Percentiles rank a stretch among this genome's conserved stretches.
Conservation (phyloP, 2,888 invertebrate species). For the Mycalesis mineus region DNA sequence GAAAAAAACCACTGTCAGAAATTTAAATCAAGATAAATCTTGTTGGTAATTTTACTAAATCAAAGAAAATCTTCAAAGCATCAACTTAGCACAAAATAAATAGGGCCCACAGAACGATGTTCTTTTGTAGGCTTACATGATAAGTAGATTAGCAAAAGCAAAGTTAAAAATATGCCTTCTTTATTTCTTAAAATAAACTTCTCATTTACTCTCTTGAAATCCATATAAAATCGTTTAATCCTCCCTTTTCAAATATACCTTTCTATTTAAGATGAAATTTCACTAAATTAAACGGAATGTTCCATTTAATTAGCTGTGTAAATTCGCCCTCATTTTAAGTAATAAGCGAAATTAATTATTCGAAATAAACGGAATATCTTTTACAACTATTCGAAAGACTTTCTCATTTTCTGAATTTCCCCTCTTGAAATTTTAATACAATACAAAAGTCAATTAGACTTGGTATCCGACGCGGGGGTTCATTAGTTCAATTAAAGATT, state of each 20-base stretch:
- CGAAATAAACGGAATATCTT: slow-evolving; percentile 12
- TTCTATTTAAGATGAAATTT: background rate
- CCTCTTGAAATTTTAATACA: slow-evolving; percentile 12
- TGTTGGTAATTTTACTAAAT: too few relatives aligned
- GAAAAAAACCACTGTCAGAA: too few relatives aligned
- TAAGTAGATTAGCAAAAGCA: too few relatives aligned
- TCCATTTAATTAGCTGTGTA: slow-evolving; percentile 8
- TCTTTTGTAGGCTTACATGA: too few relatives aligned
- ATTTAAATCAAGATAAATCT: too few relatives aligned
- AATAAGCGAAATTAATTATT: slow-evolving; percentile 15
- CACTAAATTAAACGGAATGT: background rate
- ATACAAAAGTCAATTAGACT: slow-evolving; percentile 28
- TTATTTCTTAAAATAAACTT: too few relatives aligned
- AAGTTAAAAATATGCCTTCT: too few relatives aligned
- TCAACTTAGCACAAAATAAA: too few relatives aligned
- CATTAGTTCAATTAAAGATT: slow-evolving; percentile 29
- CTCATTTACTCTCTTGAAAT: background rate
- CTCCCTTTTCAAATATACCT: background rate
- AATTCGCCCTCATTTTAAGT: slow-evolving; percentile 10
- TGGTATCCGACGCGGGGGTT: slow-evolving; percentile 18
- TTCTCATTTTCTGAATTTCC: slow-evolving; percentile 1
- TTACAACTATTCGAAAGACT: slow-evolving; percentile 6
- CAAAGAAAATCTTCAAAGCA: too few relatives aligned
- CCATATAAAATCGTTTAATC: background rate
- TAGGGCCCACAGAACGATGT: too few relatives aligned